Conservation (phyloP, 1,140 invertebrate genomes). For the Pomacea maculata region DNA sequence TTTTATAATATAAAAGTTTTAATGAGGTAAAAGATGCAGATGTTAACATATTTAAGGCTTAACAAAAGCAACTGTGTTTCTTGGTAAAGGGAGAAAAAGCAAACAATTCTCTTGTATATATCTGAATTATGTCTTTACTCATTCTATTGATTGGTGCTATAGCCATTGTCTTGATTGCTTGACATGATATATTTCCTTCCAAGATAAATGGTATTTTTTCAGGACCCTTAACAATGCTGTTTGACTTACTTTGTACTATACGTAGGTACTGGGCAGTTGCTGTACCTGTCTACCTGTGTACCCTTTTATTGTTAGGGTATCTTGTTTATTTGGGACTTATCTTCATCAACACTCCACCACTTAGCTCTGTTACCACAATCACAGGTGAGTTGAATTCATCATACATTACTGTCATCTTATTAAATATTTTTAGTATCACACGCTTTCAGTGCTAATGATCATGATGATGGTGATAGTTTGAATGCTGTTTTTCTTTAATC, state of each 20-base stretch:
- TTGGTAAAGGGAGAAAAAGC: no score
- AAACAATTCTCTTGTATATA: background rate
- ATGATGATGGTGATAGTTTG: background rate
- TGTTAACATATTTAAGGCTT: no score
- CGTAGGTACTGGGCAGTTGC: slow-evolving; percentile 83
- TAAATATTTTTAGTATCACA: background rate
- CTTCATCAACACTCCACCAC: slow-evolving; percentile 77
- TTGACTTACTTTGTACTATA: slow-evolving; percentile 5
- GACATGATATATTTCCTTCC: no score
- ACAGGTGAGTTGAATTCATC: slow-evolving; percentile 69
- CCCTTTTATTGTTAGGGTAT: slow-evolving; percentile 78
- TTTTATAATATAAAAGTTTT: no score
- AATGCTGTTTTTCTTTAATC: background rate
- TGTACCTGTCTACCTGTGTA: slow-evolving; percentile 81
- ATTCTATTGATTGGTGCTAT: background rate
- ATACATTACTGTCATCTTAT: background rate
- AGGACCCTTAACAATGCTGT: background rate
- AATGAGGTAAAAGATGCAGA: no score
- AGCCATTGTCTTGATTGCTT: no score
- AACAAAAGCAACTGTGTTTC: no score
- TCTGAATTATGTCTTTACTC: background rate
- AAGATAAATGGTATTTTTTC: background rate
- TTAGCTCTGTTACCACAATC: slow-evolving; percentile 77
- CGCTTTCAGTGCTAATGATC: background rate
- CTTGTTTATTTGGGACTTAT: slow-evolving; percentile 86